Evolutionary conservation across 2,888 invertebrate species (phyloP).

Genomic region (Pachliopta kotzebuea): DNA sequence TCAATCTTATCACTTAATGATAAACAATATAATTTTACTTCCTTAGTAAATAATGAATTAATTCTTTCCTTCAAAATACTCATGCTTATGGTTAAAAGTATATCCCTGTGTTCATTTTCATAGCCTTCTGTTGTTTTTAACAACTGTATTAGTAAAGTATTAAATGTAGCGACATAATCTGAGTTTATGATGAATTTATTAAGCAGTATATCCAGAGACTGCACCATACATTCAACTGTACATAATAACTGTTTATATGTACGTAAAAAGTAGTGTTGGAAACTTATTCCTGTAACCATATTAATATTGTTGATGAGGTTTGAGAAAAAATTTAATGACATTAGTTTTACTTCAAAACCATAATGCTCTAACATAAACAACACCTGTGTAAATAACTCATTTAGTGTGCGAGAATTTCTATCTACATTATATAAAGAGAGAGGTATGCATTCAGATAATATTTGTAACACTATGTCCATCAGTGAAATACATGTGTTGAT

Average conservation of each 20-base stretch:
- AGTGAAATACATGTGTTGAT: slow-evolving; percentile 55
- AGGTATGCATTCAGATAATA: slow-evolving; percentile 62
- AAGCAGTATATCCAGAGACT: slow-evolving; percentile 50
- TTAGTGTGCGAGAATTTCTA: slow-evolving; percentile 40
- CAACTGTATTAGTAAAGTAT: slow-evolving; percentile 44
- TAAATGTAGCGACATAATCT: slow-evolving; percentile 47
- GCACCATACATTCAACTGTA: slow-evolving; percentile 51
- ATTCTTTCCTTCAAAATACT: slow-evolving; percentile 46
- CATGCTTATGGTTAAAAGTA: slow-evolving; percentile 48
- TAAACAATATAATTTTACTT: slow-evolving; percentile 54
- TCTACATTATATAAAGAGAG: slow-evolving; percentile 52
- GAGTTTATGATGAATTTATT: slow-evolving; percentile 55
- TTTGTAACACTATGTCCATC: slow-evolving; percentile 55
- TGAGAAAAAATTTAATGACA: slow-evolving; percentile 56
- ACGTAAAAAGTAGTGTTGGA: slow-evolving; percentile 44
- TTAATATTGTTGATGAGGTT: slow-evolving; percentile 55
- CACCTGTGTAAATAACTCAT: slow-evolving; percentile 46
- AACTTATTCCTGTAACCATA: slow-evolving; percentile 49
- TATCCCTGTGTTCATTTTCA: slow-evolving; percentile 39
- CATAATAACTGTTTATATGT: slow-evolving; percentile 47
- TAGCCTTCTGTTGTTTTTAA: slow-evolving; percentile 41
- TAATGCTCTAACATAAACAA: slow-evolving; percentile 58
- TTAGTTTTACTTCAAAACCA: slow-evolving; percentile 60
- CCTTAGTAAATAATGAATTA: slow-evolving; percentile 48
- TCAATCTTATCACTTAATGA: slow-evolving; percentile 47